These are phyloP conservation scores for Pempheris klunzingeri DNA, from an alignment of 2,797 vertebrate species.

Conservation along the genomic window DNA sequence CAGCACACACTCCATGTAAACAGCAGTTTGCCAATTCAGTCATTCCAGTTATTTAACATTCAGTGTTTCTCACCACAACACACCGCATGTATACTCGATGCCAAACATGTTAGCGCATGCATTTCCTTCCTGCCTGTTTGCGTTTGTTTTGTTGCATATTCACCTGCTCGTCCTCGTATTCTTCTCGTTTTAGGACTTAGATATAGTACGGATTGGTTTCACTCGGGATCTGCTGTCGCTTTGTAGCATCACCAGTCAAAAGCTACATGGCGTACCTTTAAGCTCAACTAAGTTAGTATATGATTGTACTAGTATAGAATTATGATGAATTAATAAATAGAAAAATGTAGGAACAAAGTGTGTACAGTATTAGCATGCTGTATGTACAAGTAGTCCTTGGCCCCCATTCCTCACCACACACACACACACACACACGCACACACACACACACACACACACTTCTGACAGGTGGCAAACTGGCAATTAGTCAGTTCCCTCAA, in stretches of 20 bases:
- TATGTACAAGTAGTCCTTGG: not conserved
- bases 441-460: constrained; percentile 27
- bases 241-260: not conserved
- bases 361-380: not conserved
- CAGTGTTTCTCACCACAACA: not conserved
- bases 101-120: not conserved
- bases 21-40: not conserved
- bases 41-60: not conserved
- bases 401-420: not conserved
- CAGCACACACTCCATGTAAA: not conserved
- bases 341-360: too few relatives aligned
- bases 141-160: not conserved
- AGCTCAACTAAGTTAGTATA: not conserved
- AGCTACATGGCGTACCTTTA: not conserved
- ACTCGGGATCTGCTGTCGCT: not conserved
- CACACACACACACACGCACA: constrained; percentile 11
- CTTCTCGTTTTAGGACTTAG: not conserved
- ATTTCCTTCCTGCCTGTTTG: not conserved
- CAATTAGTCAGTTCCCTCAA: constrained; percentile 57
- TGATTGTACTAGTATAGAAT: too few relatives aligned
- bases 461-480: constrained; percentile 56
- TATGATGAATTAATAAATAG: too few relatives aligned
- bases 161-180: not conserved
- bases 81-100: not conserved
- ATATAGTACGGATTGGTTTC: not conserved